phyloP scores from a whole-genome alignment of 2,113 vertebrate genomes.

The Ptychochromis oligacanthus region DNA sequence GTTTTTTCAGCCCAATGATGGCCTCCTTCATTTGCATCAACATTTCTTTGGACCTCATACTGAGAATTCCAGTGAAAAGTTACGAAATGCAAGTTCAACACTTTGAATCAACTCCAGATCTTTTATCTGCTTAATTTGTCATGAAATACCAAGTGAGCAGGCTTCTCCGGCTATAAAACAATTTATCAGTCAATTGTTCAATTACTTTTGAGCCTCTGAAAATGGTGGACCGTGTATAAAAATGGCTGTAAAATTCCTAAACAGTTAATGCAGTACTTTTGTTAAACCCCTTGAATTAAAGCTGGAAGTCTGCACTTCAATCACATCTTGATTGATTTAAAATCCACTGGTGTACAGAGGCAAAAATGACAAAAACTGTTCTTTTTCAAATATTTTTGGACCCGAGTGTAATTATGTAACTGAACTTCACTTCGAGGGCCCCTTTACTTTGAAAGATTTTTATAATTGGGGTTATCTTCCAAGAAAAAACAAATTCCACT shows the following conservation, averaged over 20 bases:
- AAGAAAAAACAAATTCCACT: not conserved
- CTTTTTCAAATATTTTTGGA: not conserved
- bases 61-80: not conserved
- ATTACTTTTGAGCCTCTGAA: not conserved
- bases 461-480: not conserved
- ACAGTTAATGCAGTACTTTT: not conserved
- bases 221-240: not conserved
- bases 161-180: not conserved
- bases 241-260: not conserved
- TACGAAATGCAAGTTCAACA: not conserved
- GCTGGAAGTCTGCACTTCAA: not conserved
- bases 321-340: not conserved
- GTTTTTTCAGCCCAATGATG: not conserved
- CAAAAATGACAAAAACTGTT: not conserved
- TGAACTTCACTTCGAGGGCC: not conserved
- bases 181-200: not conserved
- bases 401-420: not conserved
- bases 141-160: no score
- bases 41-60: not conserved
- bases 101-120: not conserved
- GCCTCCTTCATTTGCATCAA: not conserved
- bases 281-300: not conserved
- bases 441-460: not conserved
- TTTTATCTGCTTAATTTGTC: not conserved
- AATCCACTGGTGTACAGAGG: not conserved